Base-by-base conservation (phyloP, 2,888 invertebrate genomes). In the Dascillus cervinus region DNA sequence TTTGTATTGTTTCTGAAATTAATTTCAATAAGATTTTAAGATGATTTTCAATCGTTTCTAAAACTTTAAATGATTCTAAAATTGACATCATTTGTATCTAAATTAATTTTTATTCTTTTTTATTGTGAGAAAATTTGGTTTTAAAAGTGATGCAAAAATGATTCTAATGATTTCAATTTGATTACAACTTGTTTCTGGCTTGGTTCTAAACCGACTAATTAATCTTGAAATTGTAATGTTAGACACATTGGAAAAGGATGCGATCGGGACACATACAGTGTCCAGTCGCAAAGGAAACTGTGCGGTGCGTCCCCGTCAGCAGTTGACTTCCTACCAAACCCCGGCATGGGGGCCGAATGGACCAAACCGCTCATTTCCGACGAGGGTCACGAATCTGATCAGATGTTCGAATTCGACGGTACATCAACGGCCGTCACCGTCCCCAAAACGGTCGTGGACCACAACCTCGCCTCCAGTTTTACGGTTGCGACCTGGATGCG, bases 371-470 rank as follows among this genome's bases (percentile, higher is more conserved):
- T 88, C 21, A 84, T 82, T 46, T 83, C 81, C n/a, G 88, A 88
- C 52, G 83, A 87, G 56, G 87, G 75, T 13, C 75, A 72, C 44
- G 86, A 87, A 55, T 79, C 83, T 27, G 92, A 92, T 59, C 88
- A 92, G 55, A 87, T 95, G 66, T 95, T 91, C 66, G 87, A 89
- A 57, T 97, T 97, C 65, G 95, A 97, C 66, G 97, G 97, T 9
- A 73, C 76, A 21, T 83, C 79, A 31, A 87, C 89, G 1, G 91
- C 94, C 0, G 85, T 87, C 0, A 79, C 86, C 14, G 81, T 94
- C 9, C 91, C 92, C 0, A 76, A 77, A 49, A 69, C 75, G 3
- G 71, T 85, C 3, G 63, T 94, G 30, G 77, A 84, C 39, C 87
- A 89, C 55, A 74, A 77, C 19, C 72, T 95, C 22, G 76, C 82